Base-by-base conservation (phyloP, 2,888 invertebrate genomes). In the Caenorhabditis zanzibari region DNA sequence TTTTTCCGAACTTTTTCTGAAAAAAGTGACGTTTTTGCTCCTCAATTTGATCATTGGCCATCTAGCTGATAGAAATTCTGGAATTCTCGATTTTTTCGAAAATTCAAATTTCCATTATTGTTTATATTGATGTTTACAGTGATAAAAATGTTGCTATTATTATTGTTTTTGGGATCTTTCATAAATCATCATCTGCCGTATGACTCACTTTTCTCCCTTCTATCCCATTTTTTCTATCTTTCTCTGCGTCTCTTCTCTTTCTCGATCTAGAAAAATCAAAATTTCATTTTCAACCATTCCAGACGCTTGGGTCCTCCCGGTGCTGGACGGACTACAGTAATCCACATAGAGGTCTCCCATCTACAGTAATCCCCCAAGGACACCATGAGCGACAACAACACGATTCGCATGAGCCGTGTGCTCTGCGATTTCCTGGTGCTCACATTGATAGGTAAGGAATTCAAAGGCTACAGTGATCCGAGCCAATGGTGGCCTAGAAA, bases 351-450 rank as follows among this genome's bases (percentile, higher is more conserved):
- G 32, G 4, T 32, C 32, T 7, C 7, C 54, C 12, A 54, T 14
- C n/a, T n/a, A n/a, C n/a, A n/a, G n/a, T n/a, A n/a, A n/a, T n/a
- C n/a, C n/a, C n/a, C n/a, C 16, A 22, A 14, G 14, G 44, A 83
- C n/a, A n/a, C n/a, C n/a, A n/a, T 83, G 83, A 83, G 71, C 61
- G 85, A 81, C 58, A 69, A 82, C 54, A 86, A 85, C 74, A 86
- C 84, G 49, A 87, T 91, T 76, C 88, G 90, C n/a, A 52, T 92
- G 44, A 82, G 85, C 19, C 86, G 91, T 16, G 82, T 92, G 75
- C 63, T 90, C 64, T 90, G 90, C 84, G 92, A 92, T 79, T 91
- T 92, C 71, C 22, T 91, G 56, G 90, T 92, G 32, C 85, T 92
- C n/a, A 73, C 86, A 41, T 63, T 82, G 12, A 88, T 89, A 59